These are phyloP conservation scores for Branchellion lobata DNA, from an alignment of 2,888 invertebrate genomes.

Conservation along the genomic window DNA sequence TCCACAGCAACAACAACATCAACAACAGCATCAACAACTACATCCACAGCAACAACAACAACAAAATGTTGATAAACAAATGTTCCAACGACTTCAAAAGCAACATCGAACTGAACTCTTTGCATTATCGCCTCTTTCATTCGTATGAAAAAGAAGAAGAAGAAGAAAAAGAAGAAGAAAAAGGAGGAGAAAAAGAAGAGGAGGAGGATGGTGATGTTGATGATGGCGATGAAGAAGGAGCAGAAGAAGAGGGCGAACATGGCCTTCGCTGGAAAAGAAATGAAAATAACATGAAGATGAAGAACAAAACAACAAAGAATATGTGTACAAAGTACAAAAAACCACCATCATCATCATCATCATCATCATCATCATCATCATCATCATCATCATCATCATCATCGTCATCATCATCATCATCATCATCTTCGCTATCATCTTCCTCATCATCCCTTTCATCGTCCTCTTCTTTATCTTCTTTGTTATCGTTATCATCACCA, in stretches of 20 bases:
- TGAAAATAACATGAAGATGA: background rate
- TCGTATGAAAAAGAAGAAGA: no score
- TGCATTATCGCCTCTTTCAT: no score
- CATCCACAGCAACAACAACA: background rate
- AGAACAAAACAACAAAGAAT: background rate
- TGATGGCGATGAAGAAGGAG: background rate
- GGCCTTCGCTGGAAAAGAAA: background rate
- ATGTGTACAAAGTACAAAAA: background rate
- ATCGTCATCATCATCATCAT: background rate
- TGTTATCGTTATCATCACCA: background rate
- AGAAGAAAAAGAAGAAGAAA: background rate
- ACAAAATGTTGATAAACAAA: no score
- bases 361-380: conserved; percentile 20
- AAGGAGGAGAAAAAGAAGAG: background rate
- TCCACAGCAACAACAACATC: background rate
- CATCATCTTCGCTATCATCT: background rate
- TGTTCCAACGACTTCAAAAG: no score
- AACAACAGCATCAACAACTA: background rate
- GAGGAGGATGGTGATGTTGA: background rate
- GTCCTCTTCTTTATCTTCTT: background rate
- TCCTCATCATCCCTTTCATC: conserved; percentile 7
- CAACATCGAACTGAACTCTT: no score
- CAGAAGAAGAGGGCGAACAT: background rate
- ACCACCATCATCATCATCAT: background rate
- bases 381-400: background rate